phyloP scores from a whole-genome alignment of 2,888 invertebrate species.

The Nemotelus pantherinus region DNA sequence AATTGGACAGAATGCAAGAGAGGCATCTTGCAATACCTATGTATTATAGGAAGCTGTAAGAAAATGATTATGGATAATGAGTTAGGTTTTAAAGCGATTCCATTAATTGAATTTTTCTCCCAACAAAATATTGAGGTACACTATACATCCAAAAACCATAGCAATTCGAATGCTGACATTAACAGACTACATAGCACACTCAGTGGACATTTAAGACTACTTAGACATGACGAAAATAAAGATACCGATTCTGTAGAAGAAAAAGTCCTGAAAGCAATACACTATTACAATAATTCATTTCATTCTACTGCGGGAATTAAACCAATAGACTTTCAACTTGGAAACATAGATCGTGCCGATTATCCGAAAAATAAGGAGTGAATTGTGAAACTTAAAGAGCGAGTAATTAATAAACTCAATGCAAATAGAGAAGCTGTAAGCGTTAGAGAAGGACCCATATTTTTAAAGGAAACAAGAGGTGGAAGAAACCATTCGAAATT shows the following conservation, averaged over 20 bases:
- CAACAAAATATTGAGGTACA: not conserved
- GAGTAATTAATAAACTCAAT: too few species aligned
- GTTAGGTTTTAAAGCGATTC: conserved; percentile 25
- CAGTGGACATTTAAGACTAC: not conserved
- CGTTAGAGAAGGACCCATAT: too few species aligned
- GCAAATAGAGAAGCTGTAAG: too few species aligned
- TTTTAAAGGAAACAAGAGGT: too few species aligned
- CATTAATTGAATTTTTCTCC: conserved; percentile 10
- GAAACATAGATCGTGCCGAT: too few species aligned
- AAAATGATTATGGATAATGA: conserved; percentile 15
- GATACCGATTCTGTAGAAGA: not conserved
- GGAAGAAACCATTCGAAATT: too few species aligned
- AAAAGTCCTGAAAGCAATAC: not conserved
- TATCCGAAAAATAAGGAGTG: too few species aligned
- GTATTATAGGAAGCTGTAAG: conserved; percentile 5
- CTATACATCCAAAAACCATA: conserved; percentile 60
- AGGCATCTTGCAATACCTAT: conserved; percentile 5
- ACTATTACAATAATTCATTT: conserved; percentile 12
- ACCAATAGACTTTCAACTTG: conserved; percentile 6
- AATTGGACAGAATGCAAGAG: conserved; percentile 25
- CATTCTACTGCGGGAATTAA: not conserved
- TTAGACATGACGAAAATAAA: conserved; percentile 14
- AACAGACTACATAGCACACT: conserved; percentile 17
- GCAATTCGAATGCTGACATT: conserved; percentile 63
- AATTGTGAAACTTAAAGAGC: too few species aligned